Evolutionary conservation across 2,797 vertebrate species (phyloP).

Genomic region (Somateria mollissima): DNA sequence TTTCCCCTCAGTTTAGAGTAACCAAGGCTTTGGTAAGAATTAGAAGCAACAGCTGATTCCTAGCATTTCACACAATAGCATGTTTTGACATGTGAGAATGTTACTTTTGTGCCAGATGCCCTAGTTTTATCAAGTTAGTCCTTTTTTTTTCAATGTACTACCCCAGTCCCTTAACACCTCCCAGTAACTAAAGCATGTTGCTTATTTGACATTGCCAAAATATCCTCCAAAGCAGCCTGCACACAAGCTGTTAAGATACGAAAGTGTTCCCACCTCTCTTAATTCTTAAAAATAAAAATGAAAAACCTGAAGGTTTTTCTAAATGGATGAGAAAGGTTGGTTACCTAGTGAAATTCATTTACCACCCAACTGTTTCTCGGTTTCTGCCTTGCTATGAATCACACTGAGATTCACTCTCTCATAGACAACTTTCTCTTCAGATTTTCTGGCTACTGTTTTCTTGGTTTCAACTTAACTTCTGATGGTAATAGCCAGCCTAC

Average conservation of each 20-base stretch:
- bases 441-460: neutral
- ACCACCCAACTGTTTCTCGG: neutral
- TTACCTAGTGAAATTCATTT: constrained; percentile 33
- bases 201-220: constrained; percentile 64
- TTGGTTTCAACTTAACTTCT: neutral
- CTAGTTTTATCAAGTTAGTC: constrained; percentile 35
- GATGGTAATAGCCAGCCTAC: neutral
- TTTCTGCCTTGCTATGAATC: neutral
- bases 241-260: constrained; percentile 59
- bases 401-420: neutral
- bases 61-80: constrained; percentile 4
- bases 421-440: neutral
- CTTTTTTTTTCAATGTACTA: constrained; percentile 23
- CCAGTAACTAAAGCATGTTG: constrained; percentile 33
- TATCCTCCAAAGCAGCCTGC: constrained; percentile 52
- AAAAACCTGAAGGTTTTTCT: constrained; percentile 31
- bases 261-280: constrained; percentile 49
- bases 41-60: constrained; percentile 36
- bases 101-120: constrained; percentile 46
- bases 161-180: constrained; percentile 45
- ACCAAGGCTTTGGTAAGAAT: neutral
- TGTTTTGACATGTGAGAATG: constrained; percentile 53
- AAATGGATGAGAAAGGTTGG: neutral
- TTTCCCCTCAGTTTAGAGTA: neutral
- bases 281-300: constrained; percentile 46